These are phyloP conservation scores for Pogoniulus pusillus DNA, from an alignment of 2,797 vertebrate species.

Conservation along the genomic window DNA sequence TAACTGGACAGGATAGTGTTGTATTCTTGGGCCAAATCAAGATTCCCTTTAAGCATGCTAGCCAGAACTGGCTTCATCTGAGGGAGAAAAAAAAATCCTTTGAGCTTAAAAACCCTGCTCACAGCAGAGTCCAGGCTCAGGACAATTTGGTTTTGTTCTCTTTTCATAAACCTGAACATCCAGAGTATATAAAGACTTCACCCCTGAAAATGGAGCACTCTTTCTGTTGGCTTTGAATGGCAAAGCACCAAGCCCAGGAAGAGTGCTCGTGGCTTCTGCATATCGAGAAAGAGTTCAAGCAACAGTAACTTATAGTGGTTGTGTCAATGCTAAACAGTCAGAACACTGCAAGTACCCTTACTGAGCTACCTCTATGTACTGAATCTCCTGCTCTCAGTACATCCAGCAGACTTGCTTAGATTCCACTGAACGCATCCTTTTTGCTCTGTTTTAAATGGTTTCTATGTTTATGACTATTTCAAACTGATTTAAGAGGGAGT, in stretches of 20 bases:
- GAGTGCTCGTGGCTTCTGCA: background rate
- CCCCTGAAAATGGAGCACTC: background rate
- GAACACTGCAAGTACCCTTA: constrained; percentile 52
- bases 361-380: constrained; percentile 77
- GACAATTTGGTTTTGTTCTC: background rate
- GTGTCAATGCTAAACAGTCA: background rate
- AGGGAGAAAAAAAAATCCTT: background rate
- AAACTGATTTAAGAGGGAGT: constrained; percentile 22
- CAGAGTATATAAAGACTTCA: background rate
- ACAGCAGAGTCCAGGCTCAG: background rate
- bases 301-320: background rate
- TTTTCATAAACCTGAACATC: constrained; percentile 6
- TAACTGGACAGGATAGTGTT: background rate
- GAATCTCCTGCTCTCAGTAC: constrained; percentile 50
- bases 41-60: background rate
- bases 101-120: background rate
- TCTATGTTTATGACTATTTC: background rate
- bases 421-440: constrained; percentile 6
- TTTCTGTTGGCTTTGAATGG: background rate
- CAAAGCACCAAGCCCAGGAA: background rate
- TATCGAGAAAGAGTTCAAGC: background rate
- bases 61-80: background rate
- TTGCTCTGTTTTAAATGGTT: background rate
- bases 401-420: constrained; percentile 42
- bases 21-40: background rate